Percentiles rank a stretch among this genome's conserved stretches.
These are phyloP conservation scores for Globia sparganii DNA, from an alignment of 2,888 invertebrate species.

Conservation along the genomic window DNA sequence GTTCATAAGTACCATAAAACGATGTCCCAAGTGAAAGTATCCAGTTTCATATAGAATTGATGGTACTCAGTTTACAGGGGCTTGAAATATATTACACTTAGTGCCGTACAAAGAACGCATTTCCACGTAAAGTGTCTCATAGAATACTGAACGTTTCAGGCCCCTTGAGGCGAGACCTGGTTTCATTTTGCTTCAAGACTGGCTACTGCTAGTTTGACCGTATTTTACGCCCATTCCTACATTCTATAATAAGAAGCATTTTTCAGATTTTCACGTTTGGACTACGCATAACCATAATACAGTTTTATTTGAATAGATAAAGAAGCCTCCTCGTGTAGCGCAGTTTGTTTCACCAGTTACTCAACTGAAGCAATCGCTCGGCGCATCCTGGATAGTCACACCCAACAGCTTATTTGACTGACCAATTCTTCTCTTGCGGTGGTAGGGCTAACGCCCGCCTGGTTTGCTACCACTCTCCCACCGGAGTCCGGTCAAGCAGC, in stretches of 20 bases:
- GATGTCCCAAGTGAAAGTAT: neutral
- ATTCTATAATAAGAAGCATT: neutral
- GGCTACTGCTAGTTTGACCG: neutral
- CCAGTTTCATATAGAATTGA: neutral
- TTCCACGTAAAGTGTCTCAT: conserved; percentile 32
- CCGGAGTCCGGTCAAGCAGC: too few species aligned
- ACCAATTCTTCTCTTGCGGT: too few species aligned
- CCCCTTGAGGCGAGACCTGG: conserved; percentile 23
- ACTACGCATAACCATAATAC: neutral
- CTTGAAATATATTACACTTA: conserved; percentile 22
- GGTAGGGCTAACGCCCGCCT: too few species aligned
- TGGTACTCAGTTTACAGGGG: neutral
- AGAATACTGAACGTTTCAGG: conserved; percentile 20
- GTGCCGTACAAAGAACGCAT: conserved; percentile 12
- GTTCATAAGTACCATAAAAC: neutral
- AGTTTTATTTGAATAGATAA: neutral
- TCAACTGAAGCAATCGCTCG: too few species aligned
- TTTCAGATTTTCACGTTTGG: neutral
- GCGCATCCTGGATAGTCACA: too few species aligned
- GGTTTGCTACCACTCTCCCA: too few species aligned
- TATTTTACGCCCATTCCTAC: neutral
- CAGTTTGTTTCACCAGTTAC: too few species aligned
- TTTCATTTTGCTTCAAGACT: conserved; percentile 28
- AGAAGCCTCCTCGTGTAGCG: too few species aligned
- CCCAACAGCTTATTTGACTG: too few species aligned